Evolutionary conservation across 1,140 invertebrate species (phyloP), one percentile per base, ranked within the genome.

Genomic region (Tetranychus cinnabarinus): DNA sequence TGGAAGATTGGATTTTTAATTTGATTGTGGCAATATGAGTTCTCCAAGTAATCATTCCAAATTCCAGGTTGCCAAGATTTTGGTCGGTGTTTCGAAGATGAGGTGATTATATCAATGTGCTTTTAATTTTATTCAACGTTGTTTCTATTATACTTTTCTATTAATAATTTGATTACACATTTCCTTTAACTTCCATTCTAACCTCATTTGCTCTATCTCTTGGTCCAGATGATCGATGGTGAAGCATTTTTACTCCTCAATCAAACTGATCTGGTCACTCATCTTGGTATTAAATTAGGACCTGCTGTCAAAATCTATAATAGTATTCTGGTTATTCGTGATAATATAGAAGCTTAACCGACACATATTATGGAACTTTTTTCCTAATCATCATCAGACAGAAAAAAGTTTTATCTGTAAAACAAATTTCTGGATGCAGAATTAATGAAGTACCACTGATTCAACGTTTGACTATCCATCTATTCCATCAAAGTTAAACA

Each of bases 201-300:
- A 23, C 23, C 23, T 23, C 23, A 23, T 23, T 23, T 23, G 23
- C 3, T 58, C 23, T 58, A 15, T 45, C 31, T 47, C 31, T 59
- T 36, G 12, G 4, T 23, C n/a, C 31, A 64, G 63, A 15, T 36
- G 3, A 60, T 64, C 36, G 63, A 64, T 70, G 90, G 90, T 0
- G 88, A 93, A 71, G 89, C 90, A 4, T 72, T 97, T 31, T 80
- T 95, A 75, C 74, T 95, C 54, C 79, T 96, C 23, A 88, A 89
- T 69, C 88, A 89, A 61, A 87, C 92, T 68, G 90, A 97, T 74
- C 74, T 97, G 10, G 89, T 95, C 75, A 83, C 84, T 36, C 85
- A 87, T 13, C 88, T 97, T 79, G 83, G 81, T 45, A 91, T 97
- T 77, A 93, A 93, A 69, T 77, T 96, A 1, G 91, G 90, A 2